Conservation (phyloP, 2,888 invertebrate genomes). For the Geotrupes spiniger region DNA sequence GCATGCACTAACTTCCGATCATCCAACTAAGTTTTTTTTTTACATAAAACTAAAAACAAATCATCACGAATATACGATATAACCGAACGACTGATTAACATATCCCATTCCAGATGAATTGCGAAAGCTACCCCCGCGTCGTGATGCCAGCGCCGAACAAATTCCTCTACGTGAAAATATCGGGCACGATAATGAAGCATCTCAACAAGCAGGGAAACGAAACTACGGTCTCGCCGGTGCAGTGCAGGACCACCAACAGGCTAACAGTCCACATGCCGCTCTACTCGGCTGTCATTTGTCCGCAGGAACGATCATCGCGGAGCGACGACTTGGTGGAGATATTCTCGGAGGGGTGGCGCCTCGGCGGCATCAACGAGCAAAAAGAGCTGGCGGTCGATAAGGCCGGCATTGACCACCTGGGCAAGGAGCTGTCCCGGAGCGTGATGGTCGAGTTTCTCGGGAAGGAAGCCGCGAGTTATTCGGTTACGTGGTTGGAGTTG, state of each 20-base stretch:
- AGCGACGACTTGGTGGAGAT: conserved; percentile 71
- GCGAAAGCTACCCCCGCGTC: conserved; percentile 76
- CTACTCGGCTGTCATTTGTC: conserved; percentile 60
- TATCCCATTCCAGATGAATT: conserved; percentile 70
- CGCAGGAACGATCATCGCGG: conserved; percentile 53
- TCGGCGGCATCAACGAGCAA: conserved; percentile 45
- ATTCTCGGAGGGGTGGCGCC: conserved; percentile 79
- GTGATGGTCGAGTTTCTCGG: conserved; percentile 79
- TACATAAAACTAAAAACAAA: no score
- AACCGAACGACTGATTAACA: no score
- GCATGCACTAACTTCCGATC: no score
- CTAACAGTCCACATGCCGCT: conserved; percentile 72
- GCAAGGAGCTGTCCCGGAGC: conserved; percentile 63
- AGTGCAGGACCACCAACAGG: conserved; percentile 74
- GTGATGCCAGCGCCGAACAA: conserved; percentile 74
- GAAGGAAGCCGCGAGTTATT: conserved; percentile 70
- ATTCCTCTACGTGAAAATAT: conserved; percentile 75
- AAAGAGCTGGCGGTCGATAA: conserved; percentile 50
- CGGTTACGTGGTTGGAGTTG: conserved; percentile 81
- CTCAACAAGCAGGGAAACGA: conserved; percentile 57
- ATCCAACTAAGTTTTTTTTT: no score
- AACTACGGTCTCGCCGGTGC: conserved; percentile 52
- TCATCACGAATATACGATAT: no score
- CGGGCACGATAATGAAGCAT: conserved; percentile 56
- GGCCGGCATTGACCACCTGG: conserved; percentile 58